phyloP scores from a whole-genome alignment of 2,113 vertebrate species.

The Onychostoma macrolepis region DNA sequence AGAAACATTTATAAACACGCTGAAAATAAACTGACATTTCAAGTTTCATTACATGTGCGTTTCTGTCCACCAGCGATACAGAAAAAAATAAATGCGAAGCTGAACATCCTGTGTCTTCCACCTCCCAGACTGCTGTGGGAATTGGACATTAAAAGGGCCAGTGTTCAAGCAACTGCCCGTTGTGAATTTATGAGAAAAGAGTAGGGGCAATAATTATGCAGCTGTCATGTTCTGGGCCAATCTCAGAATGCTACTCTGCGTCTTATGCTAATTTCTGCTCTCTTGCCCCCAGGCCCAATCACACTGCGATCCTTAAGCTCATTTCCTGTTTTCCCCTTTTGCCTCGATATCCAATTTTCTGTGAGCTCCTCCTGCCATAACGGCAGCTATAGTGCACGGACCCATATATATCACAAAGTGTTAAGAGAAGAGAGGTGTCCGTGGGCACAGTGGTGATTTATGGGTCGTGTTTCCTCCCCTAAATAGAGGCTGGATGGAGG shows the following conservation, averaged over 20 bases:
- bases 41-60: neutral
- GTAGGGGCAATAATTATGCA: conserved; percentile 36
- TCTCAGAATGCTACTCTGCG: conserved; percentile 34
- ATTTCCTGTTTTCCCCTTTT: conserved; percentile 51
- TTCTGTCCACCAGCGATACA: neutral
- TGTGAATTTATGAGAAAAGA: conserved; percentile 25
- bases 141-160: conserved; percentile 20
- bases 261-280: conserved; percentile 52
- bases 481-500: conserved; percentile 51
- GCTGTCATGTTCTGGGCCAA: conserved; percentile 37
- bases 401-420: conserved; percentile 52
- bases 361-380: conserved; percentile 26
- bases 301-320: conserved; percentile 40
- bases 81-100: neutral
- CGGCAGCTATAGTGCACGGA: neutral
- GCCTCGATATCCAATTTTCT: conserved; percentile 56
- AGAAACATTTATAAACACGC: neutral
- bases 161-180: conserved; percentile 7
- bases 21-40: conserved; percentile 3
- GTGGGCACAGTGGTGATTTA: conserved; percentile 46
- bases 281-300: conserved; percentile 45
- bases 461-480: conserved; percentile 40
- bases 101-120: conserved; percentile 14
- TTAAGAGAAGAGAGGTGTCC: conserved; percentile 43
- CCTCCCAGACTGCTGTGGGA: conserved; percentile 14